Evolutionary conservation across 2,113 vertebrate genomes (phyloP), one percentile per base, ranked within the genome.

Genomic region (Oreochromis aureus): DNA sequence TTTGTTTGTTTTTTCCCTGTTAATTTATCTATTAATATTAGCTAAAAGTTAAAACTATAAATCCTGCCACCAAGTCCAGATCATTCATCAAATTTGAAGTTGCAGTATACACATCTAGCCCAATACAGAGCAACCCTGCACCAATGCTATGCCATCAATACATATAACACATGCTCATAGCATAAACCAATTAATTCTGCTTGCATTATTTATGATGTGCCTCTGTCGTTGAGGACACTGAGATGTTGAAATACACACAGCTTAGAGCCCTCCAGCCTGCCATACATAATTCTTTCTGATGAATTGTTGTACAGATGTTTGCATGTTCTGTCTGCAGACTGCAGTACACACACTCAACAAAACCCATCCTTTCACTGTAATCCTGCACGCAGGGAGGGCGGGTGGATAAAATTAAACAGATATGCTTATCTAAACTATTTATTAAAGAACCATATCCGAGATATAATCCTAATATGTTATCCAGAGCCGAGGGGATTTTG

Each of bases 391-490:
- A 30, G 91, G 95, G 93, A 59, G 80, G 88, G 84, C 22, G 80
- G 79, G 93, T 48, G 91, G 91, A 94, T 93, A 89, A 94, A 97
- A 95, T 97, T 90, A 96, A 96, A 96, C 92, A 96, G 96, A 96
- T 96, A 96, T 96, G 95, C 95, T 96, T 93, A 96, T 95, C 96
- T 93, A 95, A 96, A 94, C 90, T 96, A 95, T 96, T 97, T 97
- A 96, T 97, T 96, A 90, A 96, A 96, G 94, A 96, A 95, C 92
- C 95, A 96, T 96, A 97, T 94, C 95, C 95, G 95, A 96, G 92
- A 95, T 93, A 94, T 97, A 98, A 98, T 98, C 97, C 97, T 95
- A 96, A 96, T 94, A 96, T 95, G 95, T 94, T 95, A 97, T 97
- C 96, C 95, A 95, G 95, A 95, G 91, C 96, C 55, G 24, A 88